These are phyloP conservation scores for Furcula furcula DNA, from an alignment of 2,888 invertebrate species.

Conservation along the genomic window DNA sequence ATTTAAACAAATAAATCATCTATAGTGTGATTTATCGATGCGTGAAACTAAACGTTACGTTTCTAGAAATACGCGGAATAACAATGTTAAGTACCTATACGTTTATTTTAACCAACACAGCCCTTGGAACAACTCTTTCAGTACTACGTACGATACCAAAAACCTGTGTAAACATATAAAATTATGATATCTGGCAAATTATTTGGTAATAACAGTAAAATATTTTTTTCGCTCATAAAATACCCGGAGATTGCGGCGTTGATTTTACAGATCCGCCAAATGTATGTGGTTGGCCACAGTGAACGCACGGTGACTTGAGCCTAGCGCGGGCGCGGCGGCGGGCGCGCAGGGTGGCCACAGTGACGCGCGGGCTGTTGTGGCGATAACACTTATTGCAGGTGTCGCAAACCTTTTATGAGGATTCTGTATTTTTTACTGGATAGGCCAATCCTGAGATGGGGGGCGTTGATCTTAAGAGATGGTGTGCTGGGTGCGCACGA, in stretches of 20 bases:
- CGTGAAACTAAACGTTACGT: slow-evolving; percentile 10
- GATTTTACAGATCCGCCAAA: slow-evolving; percentile 5
- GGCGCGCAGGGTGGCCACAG: no score
- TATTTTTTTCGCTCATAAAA: slow-evolving; percentile 27
- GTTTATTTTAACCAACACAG: slow-evolving; percentile 19
- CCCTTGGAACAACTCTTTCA: slow-evolving; percentile 25
- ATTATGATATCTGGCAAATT: slow-evolving; percentile 19
- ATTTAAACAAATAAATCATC: slow-evolving; percentile 2
- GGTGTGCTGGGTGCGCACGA: no score
- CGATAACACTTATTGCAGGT: no score
- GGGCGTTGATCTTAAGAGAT: no score
- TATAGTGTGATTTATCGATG: slow-evolving; percentile 15
- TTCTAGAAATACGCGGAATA: slow-evolving; percentile 15
- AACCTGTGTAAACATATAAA: slow-evolving; percentile 25
- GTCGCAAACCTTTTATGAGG: no score
- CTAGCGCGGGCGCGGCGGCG: no score
- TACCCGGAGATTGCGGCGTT: slow-evolving; percentile 6
- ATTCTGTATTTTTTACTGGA: no score
- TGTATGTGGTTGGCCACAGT: no score
- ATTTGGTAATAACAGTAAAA: slow-evolving; percentile 7
- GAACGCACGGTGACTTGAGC: no score
- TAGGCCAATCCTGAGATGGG: no score
- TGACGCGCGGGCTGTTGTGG: no score
- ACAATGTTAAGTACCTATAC: slow-evolving; percentile 6
- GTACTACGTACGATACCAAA: slow-evolving; percentile 9